These are phyloP conservation scores for Eueremaeus valkanovi DNA, from an alignment of 2,888 invertebrate genomes.

Conservation along the genomic window DNA sequence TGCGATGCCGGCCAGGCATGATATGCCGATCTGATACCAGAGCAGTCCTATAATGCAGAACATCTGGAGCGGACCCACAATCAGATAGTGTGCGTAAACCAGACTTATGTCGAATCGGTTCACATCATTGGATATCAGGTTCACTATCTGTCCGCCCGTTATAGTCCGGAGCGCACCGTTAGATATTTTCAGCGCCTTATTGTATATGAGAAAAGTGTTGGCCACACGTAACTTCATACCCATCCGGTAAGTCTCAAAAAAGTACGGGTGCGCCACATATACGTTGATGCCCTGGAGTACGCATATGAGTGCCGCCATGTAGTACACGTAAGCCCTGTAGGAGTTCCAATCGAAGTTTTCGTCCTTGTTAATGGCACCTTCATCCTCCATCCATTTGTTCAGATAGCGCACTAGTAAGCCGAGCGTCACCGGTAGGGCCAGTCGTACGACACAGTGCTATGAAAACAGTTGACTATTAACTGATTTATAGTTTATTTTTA, in stretches of 20 bases:
- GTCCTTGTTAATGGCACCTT: not conserved
- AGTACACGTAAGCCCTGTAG: conserved; percentile 59
- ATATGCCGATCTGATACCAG: conserved; percentile 68
- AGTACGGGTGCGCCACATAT: conserved; percentile 77
- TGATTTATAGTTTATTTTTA: not conserved
- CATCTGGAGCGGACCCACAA: conserved; percentile 82
- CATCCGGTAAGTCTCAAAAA: conserved; percentile 73
- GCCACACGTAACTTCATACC: conserved; percentile 61
- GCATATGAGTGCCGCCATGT: conserved; percentile 68
- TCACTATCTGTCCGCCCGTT: conserved; percentile 85
- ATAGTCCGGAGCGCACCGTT: conserved; percentile 78
- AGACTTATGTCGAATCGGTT: conserved; percentile 83
- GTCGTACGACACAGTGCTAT: conserved; percentile 11
- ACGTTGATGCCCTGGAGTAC: conserved; percentile 72
- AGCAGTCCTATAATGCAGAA: conserved; percentile 72
- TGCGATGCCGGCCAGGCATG: conserved; percentile 66
- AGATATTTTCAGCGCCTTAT: conserved; percentile 62
- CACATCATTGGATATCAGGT: conserved; percentile 92
- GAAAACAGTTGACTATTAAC: not conserved
- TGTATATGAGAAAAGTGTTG: conserved; percentile 73
- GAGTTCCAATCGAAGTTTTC: not conserved
- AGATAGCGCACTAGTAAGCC: conserved; percentile 47
- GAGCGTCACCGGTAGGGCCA: conserved; percentile 8
- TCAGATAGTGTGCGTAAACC: conserved; percentile 81
- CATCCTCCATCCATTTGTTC: conserved; percentile 29